These are phyloP conservation scores for Eudyptes chrysolophus DNA, from an alignment of 2,113 vertebrate species.

Conservation along the genomic window DNA sequence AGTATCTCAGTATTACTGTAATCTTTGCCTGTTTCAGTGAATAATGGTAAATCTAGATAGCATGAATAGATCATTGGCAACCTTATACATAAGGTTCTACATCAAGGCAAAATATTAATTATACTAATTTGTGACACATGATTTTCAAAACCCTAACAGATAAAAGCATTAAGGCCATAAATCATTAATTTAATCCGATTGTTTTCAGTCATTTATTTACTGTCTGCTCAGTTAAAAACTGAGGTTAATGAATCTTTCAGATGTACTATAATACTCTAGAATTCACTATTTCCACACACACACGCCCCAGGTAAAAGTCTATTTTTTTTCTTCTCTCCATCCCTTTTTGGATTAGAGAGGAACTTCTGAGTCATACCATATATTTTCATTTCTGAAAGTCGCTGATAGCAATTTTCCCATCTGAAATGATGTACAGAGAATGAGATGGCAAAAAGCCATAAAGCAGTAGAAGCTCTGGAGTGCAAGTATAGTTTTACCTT, in stretches of 20 bases:
- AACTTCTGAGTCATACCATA: slow-evolving; percentile 2
- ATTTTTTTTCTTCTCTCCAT: neutral
- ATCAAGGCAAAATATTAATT: neutral
- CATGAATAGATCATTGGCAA: neutral
- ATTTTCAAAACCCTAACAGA: neutral
- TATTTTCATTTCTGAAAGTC: slow-evolving; percentile 54
- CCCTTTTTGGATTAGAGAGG: neutral
- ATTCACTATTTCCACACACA: neutral
- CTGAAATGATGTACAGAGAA: slow-evolving; percentile 21
- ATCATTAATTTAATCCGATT: slow-evolving; percentile 18
- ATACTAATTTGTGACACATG: neutral
- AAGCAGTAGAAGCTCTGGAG: neutral
- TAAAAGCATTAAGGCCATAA: neutral
- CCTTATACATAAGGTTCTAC: neutral
- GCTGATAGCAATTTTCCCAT: slow-evolving; percentile 35
- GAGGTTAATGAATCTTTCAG: slow-evolving; percentile 5
- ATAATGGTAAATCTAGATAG: neutral
- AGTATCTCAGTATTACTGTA: neutral
- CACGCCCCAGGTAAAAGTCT: neutral
- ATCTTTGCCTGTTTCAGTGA: neutral
- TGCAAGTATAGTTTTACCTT: neutral
- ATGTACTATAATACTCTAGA: neutral
- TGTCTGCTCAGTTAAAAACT: neutral
- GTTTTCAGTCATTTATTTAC: slow-evolving; percentile 26
- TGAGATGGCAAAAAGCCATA: neutral